Percentiles rank a stretch among this genome's conserved stretches.
phyloP scores from a whole-genome alignment of 2,113 vertebrate genomes.

The Toxotes jaculatrix region DNA sequence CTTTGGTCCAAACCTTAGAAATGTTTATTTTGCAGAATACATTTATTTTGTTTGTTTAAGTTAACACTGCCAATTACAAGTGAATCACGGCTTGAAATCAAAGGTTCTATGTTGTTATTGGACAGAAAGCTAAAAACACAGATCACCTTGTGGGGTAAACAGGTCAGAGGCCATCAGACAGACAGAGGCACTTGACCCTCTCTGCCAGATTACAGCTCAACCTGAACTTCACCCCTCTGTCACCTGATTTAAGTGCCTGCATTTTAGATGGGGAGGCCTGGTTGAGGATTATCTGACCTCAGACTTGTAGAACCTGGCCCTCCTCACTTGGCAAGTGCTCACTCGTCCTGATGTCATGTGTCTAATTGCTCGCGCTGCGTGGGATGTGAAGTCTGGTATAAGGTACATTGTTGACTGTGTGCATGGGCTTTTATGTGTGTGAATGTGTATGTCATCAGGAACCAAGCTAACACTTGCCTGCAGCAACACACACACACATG shows the following conservation, averaged over 20 bases:
- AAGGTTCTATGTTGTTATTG: slow-evolving; percentile 5
- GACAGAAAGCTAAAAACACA: neutral
- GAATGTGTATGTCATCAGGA: slow-evolving; percentile 61
- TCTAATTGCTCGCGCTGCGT: slow-evolving; percentile 70
- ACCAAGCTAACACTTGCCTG: slow-evolving; percentile 79
- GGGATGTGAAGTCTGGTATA: slow-evolving; percentile 75
- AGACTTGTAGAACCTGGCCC: slow-evolving; percentile 48
- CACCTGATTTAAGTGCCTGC: slow-evolving; percentile 48
- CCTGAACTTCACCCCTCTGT: slow-evolving; percentile 74
- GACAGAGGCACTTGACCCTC: slow-evolving; percentile 51
- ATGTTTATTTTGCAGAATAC: neutral
- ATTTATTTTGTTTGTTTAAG: neutral
- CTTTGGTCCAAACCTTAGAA: neutral
- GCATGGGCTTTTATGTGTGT: slow-evolving; percentile 34
- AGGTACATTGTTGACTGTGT: slow-evolving; percentile 69
- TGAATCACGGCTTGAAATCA: slow-evolving; percentile 7
- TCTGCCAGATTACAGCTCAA: slow-evolving; percentile 35
- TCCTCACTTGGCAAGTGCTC: slow-evolving; percentile 65
- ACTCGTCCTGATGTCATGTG: slow-evolving; percentile 69
- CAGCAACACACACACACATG: slow-evolving; percentile 61
- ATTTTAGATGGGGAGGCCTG: slow-evolving; percentile 29
- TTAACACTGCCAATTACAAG: neutral
- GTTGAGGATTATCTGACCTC: slow-evolving; percentile 59
- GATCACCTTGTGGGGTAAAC: slow-evolving; percentile 30
- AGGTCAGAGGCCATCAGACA: slow-evolving; percentile 37